These are phyloP conservation scores for Hydropotes inermis DNA, from an alignment of 2,113 vertebrate species.

Conservation along the genomic window DNA sequence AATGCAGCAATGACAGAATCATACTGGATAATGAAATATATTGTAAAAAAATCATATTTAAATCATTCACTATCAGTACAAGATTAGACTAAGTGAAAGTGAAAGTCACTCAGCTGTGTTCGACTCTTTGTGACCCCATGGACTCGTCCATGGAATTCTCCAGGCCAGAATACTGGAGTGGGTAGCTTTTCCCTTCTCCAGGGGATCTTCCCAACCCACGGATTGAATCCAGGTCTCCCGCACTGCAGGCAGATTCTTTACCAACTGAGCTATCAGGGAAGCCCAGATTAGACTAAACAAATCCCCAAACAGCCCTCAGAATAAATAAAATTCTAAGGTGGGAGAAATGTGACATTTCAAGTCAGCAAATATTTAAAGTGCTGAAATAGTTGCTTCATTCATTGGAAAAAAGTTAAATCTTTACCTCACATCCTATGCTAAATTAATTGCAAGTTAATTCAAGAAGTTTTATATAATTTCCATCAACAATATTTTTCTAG, in stretches of 20 bases:
- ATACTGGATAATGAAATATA: background rate
- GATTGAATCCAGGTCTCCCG: background rate
- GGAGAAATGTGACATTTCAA: conserved; percentile 20
- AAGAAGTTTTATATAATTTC: conserved; percentile 1
- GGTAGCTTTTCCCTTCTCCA: background rate
- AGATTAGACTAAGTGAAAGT: background rate
- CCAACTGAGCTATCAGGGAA: background rate
- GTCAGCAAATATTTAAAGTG: background rate
- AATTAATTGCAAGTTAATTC: conserved; percentile 6
- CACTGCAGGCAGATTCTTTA: background rate
- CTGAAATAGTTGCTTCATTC: background rate
- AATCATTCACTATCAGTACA: background rate
- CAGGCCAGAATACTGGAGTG: background rate
- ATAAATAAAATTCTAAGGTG: conserved; percentile 12
- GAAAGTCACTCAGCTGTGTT: background rate
- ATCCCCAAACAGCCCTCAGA: background rate
- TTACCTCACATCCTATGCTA: background rate
- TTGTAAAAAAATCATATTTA: background rate
- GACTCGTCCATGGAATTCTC: background rate
- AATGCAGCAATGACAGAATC: background rate
- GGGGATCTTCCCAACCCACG: background rate
- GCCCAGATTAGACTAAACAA: background rate
- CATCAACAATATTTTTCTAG: background rate
- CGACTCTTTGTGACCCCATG: background rate
- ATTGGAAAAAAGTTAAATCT: conserved; percentile 16